Conservation (phyloP, 1,140 invertebrate species). For the Trichogramma pretiosum region DNA sequence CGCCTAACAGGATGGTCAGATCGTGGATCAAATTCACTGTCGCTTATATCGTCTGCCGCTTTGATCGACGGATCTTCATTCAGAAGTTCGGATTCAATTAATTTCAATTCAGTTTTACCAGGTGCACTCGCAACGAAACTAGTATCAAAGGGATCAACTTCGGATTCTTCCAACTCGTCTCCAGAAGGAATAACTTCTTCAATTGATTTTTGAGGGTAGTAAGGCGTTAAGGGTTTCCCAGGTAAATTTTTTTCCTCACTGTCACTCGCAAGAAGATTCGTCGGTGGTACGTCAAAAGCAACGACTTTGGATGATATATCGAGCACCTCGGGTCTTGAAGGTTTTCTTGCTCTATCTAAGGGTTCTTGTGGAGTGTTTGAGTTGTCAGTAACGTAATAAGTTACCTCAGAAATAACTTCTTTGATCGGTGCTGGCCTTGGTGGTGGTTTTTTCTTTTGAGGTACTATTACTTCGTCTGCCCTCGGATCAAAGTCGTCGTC, state of each 20-base stretch:
- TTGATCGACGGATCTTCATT: constrained; percentile 22
- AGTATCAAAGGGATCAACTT: constrained; percentile 74
- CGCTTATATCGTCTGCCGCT: constrained; percentile 43
- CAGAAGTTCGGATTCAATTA: constrained; percentile 61
- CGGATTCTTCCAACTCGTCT: constrained; percentile 34
- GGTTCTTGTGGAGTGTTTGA: background rate
- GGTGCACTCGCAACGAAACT: constrained; percentile 63
- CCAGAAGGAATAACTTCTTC: constrained; percentile 38
- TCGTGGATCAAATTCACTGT: constrained; percentile 54
- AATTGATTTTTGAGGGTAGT: constrained; percentile 51
- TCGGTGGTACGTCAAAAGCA: constrained; percentile 57
- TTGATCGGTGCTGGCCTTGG: constrained; percentile 17
- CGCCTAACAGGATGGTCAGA: constrained; percentile 26
- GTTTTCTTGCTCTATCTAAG: constrained; percentile 30
- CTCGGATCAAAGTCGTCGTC: constrained; percentile 68
- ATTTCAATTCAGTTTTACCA: constrained; percentile 63
- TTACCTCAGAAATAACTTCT: constrained; percentile 9
- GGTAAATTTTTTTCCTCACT: constrained; percentile 50
- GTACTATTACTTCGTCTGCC: constrained; percentile 31
- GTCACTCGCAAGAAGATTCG: constrained; percentile 52
- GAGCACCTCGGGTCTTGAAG: constrained; percentile 54
- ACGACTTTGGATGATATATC: constrained; percentile 53
- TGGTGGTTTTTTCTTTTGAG: constrained; percentile 7
- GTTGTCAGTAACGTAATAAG: constrained; percentile 18
- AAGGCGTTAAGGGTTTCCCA: constrained; percentile 69